Evolutionary conservation across 2,797 vertebrate genomes (phyloP).

Genomic region (Gobionotothen gibberifrons): DNA sequence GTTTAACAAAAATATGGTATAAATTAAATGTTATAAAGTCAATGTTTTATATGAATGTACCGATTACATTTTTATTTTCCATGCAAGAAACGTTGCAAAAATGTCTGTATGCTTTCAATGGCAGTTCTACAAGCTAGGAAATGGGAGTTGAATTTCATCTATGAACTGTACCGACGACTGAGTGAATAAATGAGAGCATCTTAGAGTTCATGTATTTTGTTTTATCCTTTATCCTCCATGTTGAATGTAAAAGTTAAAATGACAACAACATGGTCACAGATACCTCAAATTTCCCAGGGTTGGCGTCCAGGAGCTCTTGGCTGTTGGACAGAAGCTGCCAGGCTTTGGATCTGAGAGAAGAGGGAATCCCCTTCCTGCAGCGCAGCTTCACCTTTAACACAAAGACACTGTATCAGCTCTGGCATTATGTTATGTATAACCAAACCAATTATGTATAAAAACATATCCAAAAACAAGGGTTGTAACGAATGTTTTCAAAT

Average conservation of each 20-base stretch:
- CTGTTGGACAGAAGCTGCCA: constrained; percentile 94
- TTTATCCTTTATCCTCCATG: neutral
- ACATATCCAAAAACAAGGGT: neutral
- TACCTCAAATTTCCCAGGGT: constrained; percentile 91
- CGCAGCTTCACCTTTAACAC: constrained; percentile 89
- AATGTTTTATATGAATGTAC: no score
- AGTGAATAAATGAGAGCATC: neutral
- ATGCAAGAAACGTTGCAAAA: no score
- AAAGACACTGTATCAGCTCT: neutral
- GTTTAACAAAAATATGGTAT: no score
- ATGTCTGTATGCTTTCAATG: no score
- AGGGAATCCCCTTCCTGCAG: constrained; percentile 93
- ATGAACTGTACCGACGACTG: neutral
- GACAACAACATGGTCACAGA: neutral
- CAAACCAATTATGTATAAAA: neutral
- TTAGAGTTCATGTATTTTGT: neutral
- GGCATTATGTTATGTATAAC: neutral
- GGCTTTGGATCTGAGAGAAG: constrained; percentile 89
- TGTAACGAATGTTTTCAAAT: no score
- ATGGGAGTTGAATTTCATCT: no score
- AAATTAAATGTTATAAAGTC: no score
- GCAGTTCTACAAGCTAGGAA: no score
- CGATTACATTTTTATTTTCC: no score
- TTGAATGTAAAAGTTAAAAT: neutral
- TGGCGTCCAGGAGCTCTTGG: constrained; percentile 88